Percentiles rank a stretch among this genome's conserved stretches.
Evolutionary conservation across 2,797 vertebrate genomes (phyloP).

Genomic region (Bryconaethiops microstoma): DNA sequence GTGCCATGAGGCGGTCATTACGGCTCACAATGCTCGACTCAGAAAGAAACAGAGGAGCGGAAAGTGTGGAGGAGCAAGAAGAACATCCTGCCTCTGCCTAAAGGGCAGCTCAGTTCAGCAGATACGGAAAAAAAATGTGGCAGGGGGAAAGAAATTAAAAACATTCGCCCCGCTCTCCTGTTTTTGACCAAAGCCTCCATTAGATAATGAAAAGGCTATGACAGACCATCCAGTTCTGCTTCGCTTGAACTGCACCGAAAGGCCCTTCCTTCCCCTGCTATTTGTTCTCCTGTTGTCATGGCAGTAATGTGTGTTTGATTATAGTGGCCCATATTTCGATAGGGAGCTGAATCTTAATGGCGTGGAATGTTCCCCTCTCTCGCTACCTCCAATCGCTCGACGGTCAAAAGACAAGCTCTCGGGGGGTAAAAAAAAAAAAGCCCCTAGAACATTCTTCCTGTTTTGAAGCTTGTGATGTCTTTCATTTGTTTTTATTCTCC

Average conservation of each 20-base stretch:
- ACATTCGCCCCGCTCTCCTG: slow-evolving; percentile 18
- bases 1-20: neutral
- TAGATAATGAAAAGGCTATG: slow-evolving; percentile 50
- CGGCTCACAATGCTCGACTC: neutral
- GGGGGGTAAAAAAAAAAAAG: slow-evolving; percentile 30
- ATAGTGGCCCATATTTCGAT: slow-evolving; percentile 51
- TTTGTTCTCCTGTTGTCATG: slow-evolving; percentile 74
- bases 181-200: slow-evolving; percentile 45
- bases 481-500: slow-evolving; percentile 63
- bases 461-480: slow-evolving; percentile 56
- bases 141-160: slow-evolving; percentile 14
- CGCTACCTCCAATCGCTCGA: slow-evolving; percentile 7
- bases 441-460: slow-evolving; percentile 49
- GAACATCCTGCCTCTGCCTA: neutral
- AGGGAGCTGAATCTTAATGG: slow-evolving; percentile 43
- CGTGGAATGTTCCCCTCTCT: slow-evolving; percentile 34
- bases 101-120: slow-evolving; percentile 26
- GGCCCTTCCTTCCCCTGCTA: slow-evolving; percentile 49
- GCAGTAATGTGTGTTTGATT: slow-evolving; percentile 71
- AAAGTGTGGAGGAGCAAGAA: neutral
- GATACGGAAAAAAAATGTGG: slow-evolving; percentile 21
- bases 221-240: slow-evolving; percentile 36
- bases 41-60: neutral
- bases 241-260: slow-evolving; percentile 36
- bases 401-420: slow-evolving; percentile 53